Evolutionary conservation across 2,888 invertebrate species (phyloP).

Genomic region (Vanessa cardui): DNA sequence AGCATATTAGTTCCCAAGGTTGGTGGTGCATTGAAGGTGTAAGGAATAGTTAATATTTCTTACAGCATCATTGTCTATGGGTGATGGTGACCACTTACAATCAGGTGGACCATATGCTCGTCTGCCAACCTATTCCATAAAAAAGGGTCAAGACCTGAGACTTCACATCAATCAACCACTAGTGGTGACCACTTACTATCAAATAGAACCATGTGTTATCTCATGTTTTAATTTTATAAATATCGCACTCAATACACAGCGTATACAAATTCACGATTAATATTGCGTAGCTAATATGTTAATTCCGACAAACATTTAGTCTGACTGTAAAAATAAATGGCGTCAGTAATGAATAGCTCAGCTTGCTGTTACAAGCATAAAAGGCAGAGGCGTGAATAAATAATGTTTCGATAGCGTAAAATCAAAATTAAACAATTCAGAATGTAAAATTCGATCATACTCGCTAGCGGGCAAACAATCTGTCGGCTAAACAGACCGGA

Average conservation of each 20-base stretch:
- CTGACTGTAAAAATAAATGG: conserved; percentile 21
- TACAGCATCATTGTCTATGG: no score
- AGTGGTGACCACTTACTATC: no score
- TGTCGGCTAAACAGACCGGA: conserved; percentile 36
- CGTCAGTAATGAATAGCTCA: conserved; percentile 11
- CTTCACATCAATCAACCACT: no score
- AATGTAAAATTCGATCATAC: conserved; percentile 32
- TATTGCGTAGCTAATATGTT: conserved; percentile 3
- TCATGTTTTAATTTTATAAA: neutral
- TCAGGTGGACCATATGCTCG: no score
- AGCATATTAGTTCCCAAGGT: no score
- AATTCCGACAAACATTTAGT: conserved; percentile 17
- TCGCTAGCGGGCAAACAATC: conserved; percentile 34
- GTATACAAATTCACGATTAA: conserved; percentile 4
- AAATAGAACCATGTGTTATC: no score
- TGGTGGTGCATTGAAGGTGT: no score
- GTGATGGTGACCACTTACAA: no score
- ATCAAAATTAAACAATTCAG: conserved; percentile 32
- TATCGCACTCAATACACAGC: neutral
- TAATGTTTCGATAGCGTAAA: conserved; percentile 14
- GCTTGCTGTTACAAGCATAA: conserved; percentile 14
- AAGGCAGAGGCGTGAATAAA: conserved; percentile 24
- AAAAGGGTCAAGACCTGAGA: no score
- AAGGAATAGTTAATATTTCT: no score
- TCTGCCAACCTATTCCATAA: no score